Conservation (phyloP, 2,888 invertebrate genomes). For the Pterostichus niger region DNA sequence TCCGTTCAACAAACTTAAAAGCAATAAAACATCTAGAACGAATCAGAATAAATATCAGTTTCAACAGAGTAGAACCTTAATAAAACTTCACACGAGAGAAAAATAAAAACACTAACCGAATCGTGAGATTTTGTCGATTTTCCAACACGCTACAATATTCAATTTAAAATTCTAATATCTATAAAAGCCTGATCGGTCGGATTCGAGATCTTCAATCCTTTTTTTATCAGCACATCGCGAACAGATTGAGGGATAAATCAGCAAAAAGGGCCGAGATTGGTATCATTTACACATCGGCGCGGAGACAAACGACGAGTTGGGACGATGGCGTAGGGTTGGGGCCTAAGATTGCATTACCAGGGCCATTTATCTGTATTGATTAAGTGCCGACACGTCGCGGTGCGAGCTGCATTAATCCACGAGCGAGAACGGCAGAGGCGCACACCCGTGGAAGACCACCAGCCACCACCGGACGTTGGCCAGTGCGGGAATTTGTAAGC, state of each 20-base stretch:
- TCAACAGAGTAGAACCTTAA: slow-evolving; percentile 24
- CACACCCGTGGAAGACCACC: background rate
- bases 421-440: background rate
- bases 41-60: slow-evolving; percentile 48
- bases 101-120: slow-evolving; percentile 24
- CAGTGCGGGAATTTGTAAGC: slow-evolving; percentile 36
- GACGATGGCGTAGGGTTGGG: slow-evolving; percentile 20
- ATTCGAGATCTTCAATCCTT: slow-evolving; percentile 34
- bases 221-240: slow-evolving; percentile 35
- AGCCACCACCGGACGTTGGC: background rate
- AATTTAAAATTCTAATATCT: slow-evolving; percentile 60
- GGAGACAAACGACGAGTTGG: slow-evolving; percentile 30
- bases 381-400: slow-evolving; percentile 64
- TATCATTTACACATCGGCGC: slow-evolving; percentile 65
- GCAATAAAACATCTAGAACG: slow-evolving; percentile 42
- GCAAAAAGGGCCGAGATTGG: slow-evolving; percentile 55
- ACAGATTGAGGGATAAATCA: slow-evolving; percentile 63
- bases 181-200: slow-evolving; percentile 51
- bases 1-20: no score
- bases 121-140: background rate
- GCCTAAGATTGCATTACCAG: slow-evolving; percentile 62
- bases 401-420: slow-evolving; percentile 60
- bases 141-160: slow-evolving; percentile 24
- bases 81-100: slow-evolving; percentile 37
- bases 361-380: slow-evolving; percentile 66